Conservation (phyloP, 2,797 vertebrate genomes). For the Megalops cyprinoides region DNA sequence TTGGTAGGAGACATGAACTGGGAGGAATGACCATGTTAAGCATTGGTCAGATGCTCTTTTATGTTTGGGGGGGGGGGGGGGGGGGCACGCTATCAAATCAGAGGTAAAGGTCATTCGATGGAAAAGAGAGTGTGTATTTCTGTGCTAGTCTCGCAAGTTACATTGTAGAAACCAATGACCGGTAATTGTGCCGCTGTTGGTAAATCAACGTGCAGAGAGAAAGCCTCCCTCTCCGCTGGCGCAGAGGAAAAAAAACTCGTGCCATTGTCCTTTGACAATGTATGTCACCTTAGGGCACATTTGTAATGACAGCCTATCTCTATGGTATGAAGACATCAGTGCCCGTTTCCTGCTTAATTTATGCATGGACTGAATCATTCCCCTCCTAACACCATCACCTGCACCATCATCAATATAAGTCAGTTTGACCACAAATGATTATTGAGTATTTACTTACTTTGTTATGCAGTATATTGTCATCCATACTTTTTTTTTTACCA, state of each 20-base stretch:
- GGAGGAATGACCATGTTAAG: slow-evolving; percentile 8
- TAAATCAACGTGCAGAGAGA: background rate
- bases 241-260: background rate
- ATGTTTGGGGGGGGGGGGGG: no score
- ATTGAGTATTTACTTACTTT: no score
- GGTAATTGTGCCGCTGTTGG: background rate
- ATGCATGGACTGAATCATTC: background rate
- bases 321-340: background rate
- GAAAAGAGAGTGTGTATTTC: background rate
- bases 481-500: no score
- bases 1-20: slow-evolving; percentile 34
- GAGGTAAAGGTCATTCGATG: background rate
- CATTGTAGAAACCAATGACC: background rate
- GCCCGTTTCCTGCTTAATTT: background rate
- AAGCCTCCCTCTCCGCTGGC: background rate
- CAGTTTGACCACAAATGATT: no score
- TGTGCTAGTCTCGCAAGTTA: background rate
- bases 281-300: background rate
- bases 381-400: no score
- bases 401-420: no score
- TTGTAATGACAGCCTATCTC: background rate
- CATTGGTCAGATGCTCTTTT: background rate
- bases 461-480: no score
- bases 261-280: background rate
- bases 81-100: background rate